Conservation (phyloP, 2,797 vertebrate genomes). For the Schizothorax lantsangensis region DNA sequence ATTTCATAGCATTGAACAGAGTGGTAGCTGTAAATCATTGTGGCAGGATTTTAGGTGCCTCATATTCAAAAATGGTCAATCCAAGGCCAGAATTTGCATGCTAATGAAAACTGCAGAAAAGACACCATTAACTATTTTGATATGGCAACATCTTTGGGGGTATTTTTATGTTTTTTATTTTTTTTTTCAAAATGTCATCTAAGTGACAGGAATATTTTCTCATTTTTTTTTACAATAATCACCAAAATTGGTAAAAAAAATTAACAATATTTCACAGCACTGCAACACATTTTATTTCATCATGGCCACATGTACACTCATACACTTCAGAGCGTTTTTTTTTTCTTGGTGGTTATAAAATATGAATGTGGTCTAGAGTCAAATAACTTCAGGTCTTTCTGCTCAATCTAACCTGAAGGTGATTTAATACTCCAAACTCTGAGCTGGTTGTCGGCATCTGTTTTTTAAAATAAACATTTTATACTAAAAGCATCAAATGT, state of each 20-base stretch:
- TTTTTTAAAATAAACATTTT: background rate
- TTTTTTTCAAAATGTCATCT: background rate
- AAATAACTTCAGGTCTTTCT: slow-evolving; percentile 21
- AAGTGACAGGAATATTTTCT: background rate
- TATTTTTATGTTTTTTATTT: background rate
- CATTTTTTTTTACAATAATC: background rate
- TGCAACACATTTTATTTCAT: slow-evolving; percentile 21
- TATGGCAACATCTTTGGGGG: background rate
- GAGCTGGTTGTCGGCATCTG: background rate
- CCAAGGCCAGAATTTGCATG: background rate
- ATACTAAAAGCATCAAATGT: background rate
- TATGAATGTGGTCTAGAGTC: slow-evolving; percentile 19
- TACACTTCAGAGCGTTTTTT: background rate
- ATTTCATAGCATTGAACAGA: background rate
- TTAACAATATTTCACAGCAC: background rate
- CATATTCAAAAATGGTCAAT: background rate
- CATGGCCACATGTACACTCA: background rate
- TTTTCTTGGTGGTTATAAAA: slow-evolving; percentile 14
- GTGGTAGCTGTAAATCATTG: slow-evolving; percentile 14
- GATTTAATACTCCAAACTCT: slow-evolving; percentile 4
- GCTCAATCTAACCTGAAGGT: slow-evolving; percentile 5
- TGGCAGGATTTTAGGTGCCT: background rate
- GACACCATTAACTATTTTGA: slow-evolving; percentile 1
- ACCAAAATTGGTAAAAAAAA: background rate
- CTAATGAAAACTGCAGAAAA: slow-evolving; percentile 23